Conservation (phyloP, 2,888 invertebrate genomes). For the Empis livida region DNA sequence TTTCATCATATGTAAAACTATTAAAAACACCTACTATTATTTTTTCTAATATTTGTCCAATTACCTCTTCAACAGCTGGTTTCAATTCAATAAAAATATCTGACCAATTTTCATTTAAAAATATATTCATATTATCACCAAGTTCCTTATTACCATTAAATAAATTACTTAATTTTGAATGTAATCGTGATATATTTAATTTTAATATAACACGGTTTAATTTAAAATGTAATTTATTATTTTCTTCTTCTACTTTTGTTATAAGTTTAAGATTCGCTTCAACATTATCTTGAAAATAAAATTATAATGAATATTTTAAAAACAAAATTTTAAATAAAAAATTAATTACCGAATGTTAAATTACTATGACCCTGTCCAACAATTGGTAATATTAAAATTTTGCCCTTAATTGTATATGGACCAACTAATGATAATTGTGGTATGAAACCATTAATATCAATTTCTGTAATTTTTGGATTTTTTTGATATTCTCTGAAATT, state of each 20-base stretch:
- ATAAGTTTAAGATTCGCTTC: slow-evolving; percentile 9
- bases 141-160: slow-evolving; percentile 33
- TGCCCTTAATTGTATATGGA: slow-evolving; percentile 24
- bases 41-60: slow-evolving; percentile 26
- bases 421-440: slow-evolving; percentile 22
- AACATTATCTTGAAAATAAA: slow-evolving; percentile 12
- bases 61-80: slow-evolving; percentile 25
- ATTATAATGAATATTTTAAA: background rate
- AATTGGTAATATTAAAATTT: slow-evolving; percentile 25
- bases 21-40: slow-evolving; percentile 27
- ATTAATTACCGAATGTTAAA: slow-evolving; percentile 19
- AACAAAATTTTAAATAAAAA: background rate
- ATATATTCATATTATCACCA: slow-evolving; percentile 30
- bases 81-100: slow-evolving; percentile 34
- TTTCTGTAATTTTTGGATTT: slow-evolving; percentile 4
- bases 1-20: slow-evolving; percentile 27
- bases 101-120: slow-evolving; percentile 37
- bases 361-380: slow-evolving; percentile 20
- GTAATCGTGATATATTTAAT: slow-evolving; percentile 10
- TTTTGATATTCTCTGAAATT: slow-evolving; percentile 7
- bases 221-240: slow-evolving; percentile 13
- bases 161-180: slow-evolving; percentile 24
- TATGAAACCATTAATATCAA: slow-evolving; percentile 16
- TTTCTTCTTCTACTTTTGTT: slow-evolving; percentile 13
- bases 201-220: slow-evolving; percentile 8